Conservation (phyloP, 2,113 vertebrate genomes). For the Daboia siamensis region DNA sequence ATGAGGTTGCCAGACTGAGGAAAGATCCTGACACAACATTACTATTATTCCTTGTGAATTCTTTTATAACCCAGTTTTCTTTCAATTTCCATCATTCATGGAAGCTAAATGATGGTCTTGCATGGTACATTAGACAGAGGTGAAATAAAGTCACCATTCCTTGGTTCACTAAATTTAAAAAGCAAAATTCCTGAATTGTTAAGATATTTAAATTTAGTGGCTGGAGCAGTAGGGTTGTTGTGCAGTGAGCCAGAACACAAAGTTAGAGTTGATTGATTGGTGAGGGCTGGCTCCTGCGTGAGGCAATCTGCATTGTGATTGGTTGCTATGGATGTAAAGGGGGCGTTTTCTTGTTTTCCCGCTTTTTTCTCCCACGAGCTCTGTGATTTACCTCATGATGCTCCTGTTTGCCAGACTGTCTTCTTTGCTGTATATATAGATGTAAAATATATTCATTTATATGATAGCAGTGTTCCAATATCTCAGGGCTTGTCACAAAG, state of each 20-base stretch:
- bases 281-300: background rate
- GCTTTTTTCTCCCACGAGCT: too few relatives aligned
- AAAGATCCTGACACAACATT: background rate
- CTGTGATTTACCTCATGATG: too few relatives aligned
- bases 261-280: background rate
- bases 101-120: background rate
- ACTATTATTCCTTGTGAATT: background rate
- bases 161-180: background rate
- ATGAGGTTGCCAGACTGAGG: background rate
- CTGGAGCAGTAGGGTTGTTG: background rate
- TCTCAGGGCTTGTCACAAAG: too few relatives aligned
- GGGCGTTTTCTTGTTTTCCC: too few relatives aligned
- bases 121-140: background rate
- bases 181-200: background rate
- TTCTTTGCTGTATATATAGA: too few relatives aligned
- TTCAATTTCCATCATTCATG: background rate
- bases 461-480: too few relatives aligned
- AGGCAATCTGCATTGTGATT: background rate
- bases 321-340: too few relatives aligned
- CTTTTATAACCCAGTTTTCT: background rate
- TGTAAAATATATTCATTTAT: background rate
- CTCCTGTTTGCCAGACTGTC: too few relatives aligned
- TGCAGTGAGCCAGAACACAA: background rate
- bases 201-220: background rate
- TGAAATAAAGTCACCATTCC: background rate